Conservation (phyloP, 2,888 invertebrate species). For the Myopa tessellatipennis region DNA sequence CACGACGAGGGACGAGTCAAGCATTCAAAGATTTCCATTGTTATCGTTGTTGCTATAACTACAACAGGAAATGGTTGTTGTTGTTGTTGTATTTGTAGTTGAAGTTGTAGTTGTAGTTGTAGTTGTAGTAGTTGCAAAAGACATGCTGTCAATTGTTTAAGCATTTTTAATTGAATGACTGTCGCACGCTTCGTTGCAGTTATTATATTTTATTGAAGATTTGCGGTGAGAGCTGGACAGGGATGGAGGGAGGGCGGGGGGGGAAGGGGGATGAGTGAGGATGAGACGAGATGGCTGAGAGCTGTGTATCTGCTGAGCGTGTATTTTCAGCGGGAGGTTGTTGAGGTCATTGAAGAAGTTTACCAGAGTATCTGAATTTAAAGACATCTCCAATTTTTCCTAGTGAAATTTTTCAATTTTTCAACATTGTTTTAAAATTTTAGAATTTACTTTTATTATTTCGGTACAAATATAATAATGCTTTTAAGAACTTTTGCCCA, state of each 20-base stretch:
- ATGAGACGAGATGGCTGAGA: not conserved
- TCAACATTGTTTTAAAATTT: too few relatives aligned
- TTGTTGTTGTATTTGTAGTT: slow-evolving; percentile 41
- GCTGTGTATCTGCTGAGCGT: too few relatives aligned
- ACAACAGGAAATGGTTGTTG: not conserved
- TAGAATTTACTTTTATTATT: too few relatives aligned
- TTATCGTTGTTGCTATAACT: not conserved
- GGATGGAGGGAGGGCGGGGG: not conserved
- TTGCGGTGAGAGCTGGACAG: not conserved
- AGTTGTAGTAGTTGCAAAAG: slow-evolving; percentile 26
- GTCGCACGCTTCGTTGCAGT: slow-evolving; percentile 52
- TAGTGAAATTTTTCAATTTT: too few relatives aligned
- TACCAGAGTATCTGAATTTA: too few relatives aligned
- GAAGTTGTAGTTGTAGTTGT: slow-evolving; percentile 40
- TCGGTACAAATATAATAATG: too few relatives aligned
- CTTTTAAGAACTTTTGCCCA: not conserved
- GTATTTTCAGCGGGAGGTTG: too few relatives aligned
- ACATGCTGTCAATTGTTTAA: slow-evolving; percentile 26
- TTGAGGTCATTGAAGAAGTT: too few relatives aligned
- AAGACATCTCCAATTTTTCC: too few relatives aligned
- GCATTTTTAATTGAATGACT: slow-evolving; percentile 58
- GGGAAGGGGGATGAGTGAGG: not conserved
- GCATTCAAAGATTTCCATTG: slow-evolving; percentile 12
- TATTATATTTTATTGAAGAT: slow-evolving; percentile 16
- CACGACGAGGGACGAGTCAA: slow-evolving; percentile 7